phyloP scores from a whole-genome alignment of 2,888 invertebrate genomes.

The Auanema freiburgensis region DNA sequence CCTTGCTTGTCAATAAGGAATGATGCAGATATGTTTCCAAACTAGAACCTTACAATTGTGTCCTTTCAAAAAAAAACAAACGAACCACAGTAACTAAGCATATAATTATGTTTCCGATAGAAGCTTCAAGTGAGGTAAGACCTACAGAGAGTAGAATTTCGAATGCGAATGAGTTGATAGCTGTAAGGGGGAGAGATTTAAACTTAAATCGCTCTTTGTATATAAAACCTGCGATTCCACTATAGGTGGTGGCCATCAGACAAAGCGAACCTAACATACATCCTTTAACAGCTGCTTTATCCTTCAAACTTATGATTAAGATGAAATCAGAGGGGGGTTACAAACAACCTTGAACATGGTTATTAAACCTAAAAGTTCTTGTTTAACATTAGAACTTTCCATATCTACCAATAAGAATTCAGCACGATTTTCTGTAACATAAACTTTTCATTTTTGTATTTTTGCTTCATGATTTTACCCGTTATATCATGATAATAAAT shows the following conservation, averaged over 20 bases:
- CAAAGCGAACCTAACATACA: too few species aligned
- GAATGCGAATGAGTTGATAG: slow-evolving; percentile 32
- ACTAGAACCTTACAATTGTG: slow-evolving; percentile 9
- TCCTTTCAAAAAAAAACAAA: background rate
- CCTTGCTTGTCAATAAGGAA: slow-evolving; percentile 24
- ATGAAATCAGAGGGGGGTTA: background rate
- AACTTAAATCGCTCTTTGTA: too few species aligned
- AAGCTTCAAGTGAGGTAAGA: slow-evolving; percentile 17
- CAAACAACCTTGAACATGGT: background rate
- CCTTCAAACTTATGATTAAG: background rate
- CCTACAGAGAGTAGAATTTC: slow-evolving; percentile 26
- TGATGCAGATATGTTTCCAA: slow-evolving; percentile 23
- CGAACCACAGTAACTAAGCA: slow-evolving; percentile 23
- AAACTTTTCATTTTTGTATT: background rate
- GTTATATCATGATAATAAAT: slow-evolving; percentile 29
- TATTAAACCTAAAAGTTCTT: background rate
- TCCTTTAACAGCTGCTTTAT: too few species aligned
- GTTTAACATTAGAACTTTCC: background rate
- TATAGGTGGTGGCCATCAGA: too few species aligned
- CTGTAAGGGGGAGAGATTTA: slow-evolving; percentile 3
- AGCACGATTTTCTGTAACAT: background rate
- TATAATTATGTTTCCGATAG: slow-evolving; percentile 24
- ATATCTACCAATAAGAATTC: background rate
- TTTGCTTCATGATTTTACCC: background rate
- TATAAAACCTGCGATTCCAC: too few species aligned